Evolutionary conservation across 2,888 invertebrate genomes (phyloP), one percentile per base, ranked within the genome.

Genomic region (Diaphora mendica): DNA sequence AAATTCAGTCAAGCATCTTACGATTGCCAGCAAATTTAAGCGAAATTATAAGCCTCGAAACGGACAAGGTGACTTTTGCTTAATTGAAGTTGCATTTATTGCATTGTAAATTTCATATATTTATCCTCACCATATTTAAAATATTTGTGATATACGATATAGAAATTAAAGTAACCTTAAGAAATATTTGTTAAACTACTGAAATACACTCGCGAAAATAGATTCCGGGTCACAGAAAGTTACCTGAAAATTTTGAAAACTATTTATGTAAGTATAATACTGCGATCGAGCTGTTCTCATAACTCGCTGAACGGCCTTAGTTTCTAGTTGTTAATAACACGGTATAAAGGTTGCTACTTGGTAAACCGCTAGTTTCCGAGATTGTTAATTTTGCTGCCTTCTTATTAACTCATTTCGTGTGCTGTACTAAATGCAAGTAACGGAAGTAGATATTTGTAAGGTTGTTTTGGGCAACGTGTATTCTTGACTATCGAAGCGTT

Each of bases 311-410:
- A 42, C 73, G 51, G 62, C 69, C 72, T 51, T 35, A 68, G 71
- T 62, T 44, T 23, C 35, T 20, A 8, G 33, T 51, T 68, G 55
- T 23, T 85, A 84, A 87, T 84, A 78, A 84, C 80, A 26, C 30
- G 66, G 69, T 71, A 68, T 64, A 84, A 82, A 82, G 78, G 78
- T 81, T 84, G 79, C 82, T 85, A 86, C 83, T 84, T 83, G 84
- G 84, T 83, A 79, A 86, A 83, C 80, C 77, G 80, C 80, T 80
- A 80, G 81, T 85, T 87, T 77, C 78, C 79, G 71, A 79, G 79
- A 82, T 79, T 79, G 77, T 80, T 86, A 85, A 87, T 83, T 76
- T 68, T 68, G 8, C 67, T 72, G 44, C 39, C 71, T 73, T 77
- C 75, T 76, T 77, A 82, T 84, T 82, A 83, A 75, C 76, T 82